Conservation (phyloP, 2,888 invertebrate genomes). For the Acleris literana region DNA sequence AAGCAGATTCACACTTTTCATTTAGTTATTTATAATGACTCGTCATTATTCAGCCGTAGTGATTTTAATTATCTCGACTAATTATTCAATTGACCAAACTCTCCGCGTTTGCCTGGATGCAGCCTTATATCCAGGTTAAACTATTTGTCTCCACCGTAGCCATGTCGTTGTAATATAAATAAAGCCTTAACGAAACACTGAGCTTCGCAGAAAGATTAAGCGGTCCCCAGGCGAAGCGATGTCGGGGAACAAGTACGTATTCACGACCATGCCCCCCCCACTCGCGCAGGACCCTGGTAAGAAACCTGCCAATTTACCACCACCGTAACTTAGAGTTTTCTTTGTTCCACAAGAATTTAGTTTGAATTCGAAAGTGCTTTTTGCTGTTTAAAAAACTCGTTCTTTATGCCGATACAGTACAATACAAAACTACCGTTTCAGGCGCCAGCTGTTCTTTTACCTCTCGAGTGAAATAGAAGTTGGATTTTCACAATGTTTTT, state of each 20-base stretch:
- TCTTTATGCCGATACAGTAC: constrained; percentile 30
- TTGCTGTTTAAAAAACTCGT: constrained; percentile 35
- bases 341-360: constrained; percentile 25
- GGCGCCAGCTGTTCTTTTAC: constrained; percentile 14
- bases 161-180: constrained; percentile 36
- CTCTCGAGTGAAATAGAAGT: constrained; percentile 7
- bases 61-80: neutral
- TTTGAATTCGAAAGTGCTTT: constrained; percentile 33
- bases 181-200: constrained; percentile 36
- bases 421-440: constrained; percentile 8
- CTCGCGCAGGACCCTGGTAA: constrained; percentile 2
- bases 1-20: too few relatives aligned
- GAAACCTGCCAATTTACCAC: constrained; percentile 35
- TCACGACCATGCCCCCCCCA: constrained; percentile 6
- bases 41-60: neutral
- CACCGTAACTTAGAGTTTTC: constrained; percentile 31
- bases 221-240: constrained; percentile 28
- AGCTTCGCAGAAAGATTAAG: constrained; percentile 37
- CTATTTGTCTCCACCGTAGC: constrained; percentile 26
- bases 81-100: neutral
- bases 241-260: constrained; percentile 7
- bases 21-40: too few relatives aligned
- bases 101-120: neutral
- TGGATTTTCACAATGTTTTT: constrained; percentile 1
- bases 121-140: constrained; percentile 30